phyloP scores from a whole-genome alignment of 2,113 vertebrate species.

The Lepidothrix coronata region DNA sequence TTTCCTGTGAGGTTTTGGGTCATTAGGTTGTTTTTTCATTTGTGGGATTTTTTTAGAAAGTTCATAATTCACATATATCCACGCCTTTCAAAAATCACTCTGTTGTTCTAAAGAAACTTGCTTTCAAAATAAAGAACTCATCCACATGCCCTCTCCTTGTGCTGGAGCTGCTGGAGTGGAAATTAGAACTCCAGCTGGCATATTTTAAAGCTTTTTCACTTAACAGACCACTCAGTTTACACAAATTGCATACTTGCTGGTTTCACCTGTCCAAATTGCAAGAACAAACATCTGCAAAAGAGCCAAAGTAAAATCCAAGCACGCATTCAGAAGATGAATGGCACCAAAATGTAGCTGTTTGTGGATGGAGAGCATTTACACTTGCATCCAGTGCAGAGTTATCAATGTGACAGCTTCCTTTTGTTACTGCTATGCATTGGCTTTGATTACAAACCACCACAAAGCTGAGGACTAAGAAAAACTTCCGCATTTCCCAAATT shows the following conservation, averaged over 20 bases:
- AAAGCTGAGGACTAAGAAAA: constrained; percentile 55
- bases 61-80: constrained; percentile 4
- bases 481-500: constrained; percentile 59
- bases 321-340: constrained; percentile 40
- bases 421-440: constrained; percentile 46
- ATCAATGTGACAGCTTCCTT: constrained; percentile 66
- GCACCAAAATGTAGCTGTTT: constrained; percentile 29
- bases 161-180: constrained; percentile 24
- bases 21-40: constrained; percentile 9
- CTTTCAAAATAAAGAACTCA: constrained; percentile 45
- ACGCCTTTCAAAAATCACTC: constrained; percentile 34
- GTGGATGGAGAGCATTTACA: constrained; percentile 41
- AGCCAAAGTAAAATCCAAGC: constrained; percentile 32
- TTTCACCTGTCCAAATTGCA: constrained; percentile 67
- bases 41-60: neutral
- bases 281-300: constrained; percentile 58
- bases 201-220: constrained; percentile 13
- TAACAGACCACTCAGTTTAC: constrained; percentile 41
- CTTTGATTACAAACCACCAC: constrained; percentile 44
- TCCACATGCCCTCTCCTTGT: neutral
- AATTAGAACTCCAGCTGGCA: constrained; percentile 5
- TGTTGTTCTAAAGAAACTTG: constrained; percentile 12
- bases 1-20: constrained; percentile 1
- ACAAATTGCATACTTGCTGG: constrained; percentile 22
- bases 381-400: constrained; percentile 23